Evolutionary conservation across 1,140 invertebrate genomes (phyloP), one percentile per base, ranked within the genome.

Genomic region (Drosophila persimilis): DNA sequence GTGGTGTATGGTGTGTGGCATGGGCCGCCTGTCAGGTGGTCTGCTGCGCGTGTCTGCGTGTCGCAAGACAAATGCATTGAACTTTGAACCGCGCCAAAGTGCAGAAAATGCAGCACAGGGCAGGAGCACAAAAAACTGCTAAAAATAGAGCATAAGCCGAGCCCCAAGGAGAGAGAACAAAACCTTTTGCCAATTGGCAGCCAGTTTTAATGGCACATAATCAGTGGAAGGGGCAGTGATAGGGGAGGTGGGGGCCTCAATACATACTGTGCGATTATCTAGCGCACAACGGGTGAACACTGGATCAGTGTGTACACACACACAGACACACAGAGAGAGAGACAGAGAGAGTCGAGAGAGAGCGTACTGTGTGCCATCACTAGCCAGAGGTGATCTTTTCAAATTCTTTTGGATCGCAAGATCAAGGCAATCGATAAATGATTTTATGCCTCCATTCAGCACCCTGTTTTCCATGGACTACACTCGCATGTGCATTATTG

Each of bases 161-260:
- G 11, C 9, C 35, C 11, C 31, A 35, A 55, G 11, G 6, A 22
- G 39, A 20, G 22, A 24, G 39, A 64, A 24, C 3, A 11, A 72
- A 73, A 75, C 60, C 54, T 75, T 69, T 52, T 76, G 63, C 72
- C 73, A 76, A 76, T 76, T 76, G 73, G 73, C 73, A 76, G 73
- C 73, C 73, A 75, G 67, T 76, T 76, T 76, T 76, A 76, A 76
- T 76, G 72, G 73, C 71, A 73, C 71, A 73, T 73, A 73, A 73
- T 73, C 69, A 73, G 35, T 39, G 11, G 35, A 39, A 1, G 35
- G 11, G 11, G 47, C 43, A 72, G 48, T 52, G 20, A 26, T 41
- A 31, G 22, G 35, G 47, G 48, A 22, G 26, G 20, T 26, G 41
- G 17, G 43, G 48, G 22, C 13, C 22, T 39, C 41, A 50, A 26